Percentiles rank a stretch among this genome's conserved stretches.
These are phyloP conservation scores for Haliaeetus leucogaster DNA, from an alignment of 2,113 vertebrate genomes.

Conservation along the genomic window DNA sequence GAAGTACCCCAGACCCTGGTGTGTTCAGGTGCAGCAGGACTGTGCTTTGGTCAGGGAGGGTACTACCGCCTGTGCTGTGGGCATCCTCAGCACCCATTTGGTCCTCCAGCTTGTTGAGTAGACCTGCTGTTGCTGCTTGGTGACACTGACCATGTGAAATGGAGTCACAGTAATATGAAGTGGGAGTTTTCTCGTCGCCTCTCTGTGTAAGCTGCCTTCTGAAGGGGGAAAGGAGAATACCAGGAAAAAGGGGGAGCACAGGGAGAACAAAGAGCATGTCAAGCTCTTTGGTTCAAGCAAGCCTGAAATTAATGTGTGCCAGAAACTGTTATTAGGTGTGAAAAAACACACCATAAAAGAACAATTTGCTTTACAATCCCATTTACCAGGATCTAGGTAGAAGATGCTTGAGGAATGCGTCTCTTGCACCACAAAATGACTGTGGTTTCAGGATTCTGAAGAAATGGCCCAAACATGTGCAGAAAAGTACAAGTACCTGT, in stretches of 20 bases:
- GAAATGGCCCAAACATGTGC: neutral
- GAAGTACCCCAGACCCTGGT: fast-evolving
- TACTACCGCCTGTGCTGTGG: neutral
- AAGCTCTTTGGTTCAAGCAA: neutral
- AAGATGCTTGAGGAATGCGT: neutral
- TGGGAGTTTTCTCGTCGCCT: neutral
- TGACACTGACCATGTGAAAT: neutral
- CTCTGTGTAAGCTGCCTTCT: neutral
- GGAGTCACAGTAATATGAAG: neutral
- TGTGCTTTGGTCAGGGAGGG: neutral
- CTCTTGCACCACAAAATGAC: neutral
- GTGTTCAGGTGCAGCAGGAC: neutral
- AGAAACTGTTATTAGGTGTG: neutral
- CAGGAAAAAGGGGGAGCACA: neutral
- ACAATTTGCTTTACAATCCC: neutral
- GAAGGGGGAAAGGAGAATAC: neutral
- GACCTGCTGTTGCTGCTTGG: neutral
- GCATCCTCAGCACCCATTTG: neutral
- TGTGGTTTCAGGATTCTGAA: neutral
- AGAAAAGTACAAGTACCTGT: neutral
- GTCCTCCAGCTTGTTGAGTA: neutral
- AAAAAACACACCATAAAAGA: neutral
- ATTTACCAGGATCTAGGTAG: neutral
- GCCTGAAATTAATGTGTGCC: neutral
- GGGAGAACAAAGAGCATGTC: neutral